These are phyloP conservation scores for Nomada ferruginata DNA, from an alignment of 2,888 invertebrate genomes.

Conservation along the genomic window DNA sequence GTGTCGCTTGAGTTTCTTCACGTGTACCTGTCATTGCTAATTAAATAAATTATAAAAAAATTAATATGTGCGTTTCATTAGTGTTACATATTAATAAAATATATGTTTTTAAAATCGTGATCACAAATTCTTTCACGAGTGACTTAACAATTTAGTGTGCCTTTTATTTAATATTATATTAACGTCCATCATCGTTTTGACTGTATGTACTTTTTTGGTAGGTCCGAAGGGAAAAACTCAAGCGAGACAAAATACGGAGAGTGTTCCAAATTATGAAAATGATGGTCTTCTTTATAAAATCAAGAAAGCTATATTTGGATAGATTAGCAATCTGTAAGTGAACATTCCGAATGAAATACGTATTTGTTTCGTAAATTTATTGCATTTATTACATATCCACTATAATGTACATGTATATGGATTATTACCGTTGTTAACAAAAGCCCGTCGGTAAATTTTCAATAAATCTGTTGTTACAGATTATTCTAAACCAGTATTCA, in stretches of 20 bases:
- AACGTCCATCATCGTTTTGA: constrained; percentile 23
- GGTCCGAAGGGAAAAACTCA: constrained; percentile 85
- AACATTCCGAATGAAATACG: neutral
- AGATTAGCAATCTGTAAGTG: constrained; percentile 79
- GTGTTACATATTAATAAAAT: constrained; percentile 27
- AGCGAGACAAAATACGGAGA: constrained; percentile 82
- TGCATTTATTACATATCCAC: no score
- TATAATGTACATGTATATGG: no score
- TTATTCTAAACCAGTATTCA: neutral
- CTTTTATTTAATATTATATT: neutral
- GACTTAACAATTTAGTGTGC: neutral
- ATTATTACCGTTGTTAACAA: neutral
- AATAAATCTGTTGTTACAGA: neutral
- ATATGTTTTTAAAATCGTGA: neutral
- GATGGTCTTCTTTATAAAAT: constrained; percentile 86
- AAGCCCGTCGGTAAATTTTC: neutral
- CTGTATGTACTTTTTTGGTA: constrained; percentile 79
- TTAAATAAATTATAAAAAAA: constrained; percentile 69
- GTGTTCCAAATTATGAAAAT: constrained; percentile 79
- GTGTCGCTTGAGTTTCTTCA: constrained; percentile 80
- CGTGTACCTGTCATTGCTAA: constrained; percentile 69
- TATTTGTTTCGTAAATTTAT: no score
- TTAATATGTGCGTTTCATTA: constrained; percentile 64
- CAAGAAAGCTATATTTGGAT: constrained; percentile 87
- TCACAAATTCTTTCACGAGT: constrained; percentile 13